Conservation (phyloP, 2,113 vertebrate species). For the Lophotis ruficrista region DNA sequence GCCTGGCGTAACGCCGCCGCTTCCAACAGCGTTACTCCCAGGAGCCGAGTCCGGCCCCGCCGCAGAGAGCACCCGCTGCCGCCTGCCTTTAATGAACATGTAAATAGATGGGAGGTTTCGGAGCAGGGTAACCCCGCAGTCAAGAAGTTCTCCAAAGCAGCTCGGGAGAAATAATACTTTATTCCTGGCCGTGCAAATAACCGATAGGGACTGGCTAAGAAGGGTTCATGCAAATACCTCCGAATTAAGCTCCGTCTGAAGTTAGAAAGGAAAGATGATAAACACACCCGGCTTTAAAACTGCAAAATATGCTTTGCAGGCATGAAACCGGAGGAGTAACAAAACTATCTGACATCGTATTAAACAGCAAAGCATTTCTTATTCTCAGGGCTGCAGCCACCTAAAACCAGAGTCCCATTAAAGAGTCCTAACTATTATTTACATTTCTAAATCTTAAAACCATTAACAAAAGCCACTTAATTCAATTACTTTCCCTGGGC, state of each 20-base stretch:
- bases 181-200: constrained; percentile 61
- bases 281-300: constrained; percentile 70
- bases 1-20: not conserved
- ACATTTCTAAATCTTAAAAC: constrained; percentile 82
- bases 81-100: constrained; percentile 66
- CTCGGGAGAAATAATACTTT: constrained; percentile 66
- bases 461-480: constrained; percentile 87
- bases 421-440: constrained; percentile 81
- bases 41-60: constrained; percentile 5
- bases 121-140: constrained; percentile 22
- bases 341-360: constrained; percentile 70
- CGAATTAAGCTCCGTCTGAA: constrained; percentile 73
- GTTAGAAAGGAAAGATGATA: constrained; percentile 74
- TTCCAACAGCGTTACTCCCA: not conserved
- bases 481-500: constrained; percentile 79
- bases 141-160: constrained; percentile 67
- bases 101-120: constrained; percentile 26
- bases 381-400: constrained; percentile 57
- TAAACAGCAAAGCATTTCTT: constrained; percentile 64
- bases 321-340: constrained; percentile 67
- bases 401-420: constrained; percentile 73
- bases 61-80: not conserved
- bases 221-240: constrained; percentile 75
- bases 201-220: constrained; percentile 69
- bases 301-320: constrained; percentile 75